Base-by-base conservation (phyloP, 1,140 invertebrate genomes). In the Chlorops oryzae region DNA sequence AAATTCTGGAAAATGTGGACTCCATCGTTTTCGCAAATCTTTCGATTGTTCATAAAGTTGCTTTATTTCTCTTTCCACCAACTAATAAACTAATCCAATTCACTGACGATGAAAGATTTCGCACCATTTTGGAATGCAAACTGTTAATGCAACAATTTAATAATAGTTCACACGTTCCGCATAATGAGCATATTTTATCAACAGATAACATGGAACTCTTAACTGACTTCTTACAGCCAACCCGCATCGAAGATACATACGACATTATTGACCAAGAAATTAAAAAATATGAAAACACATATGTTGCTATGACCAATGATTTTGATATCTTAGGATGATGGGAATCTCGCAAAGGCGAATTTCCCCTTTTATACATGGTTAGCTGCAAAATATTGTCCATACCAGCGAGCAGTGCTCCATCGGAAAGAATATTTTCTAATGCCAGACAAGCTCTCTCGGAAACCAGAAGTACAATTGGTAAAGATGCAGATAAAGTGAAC, bases 281-380 rank as follows among this genome's bases (percentile, higher is more conserved):
- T 41, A 5, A 22, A 5, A 9, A 18, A 6, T 41, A 41, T 22
- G 10, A 9, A 22, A 6, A 18, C 24, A 3, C 15, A 41, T 22
- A 41, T 22, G 24, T 41, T 41, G 5, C 5, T 20, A 3, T 41
- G 24, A 18, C 17, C 10, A 22, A 22, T 9, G 12, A 41, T 4
- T 41, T 41, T 41, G 24, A 41, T 41, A 22, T 41, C 24, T 41
- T 41, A 22, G 20, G 24, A 21, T 41, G 39, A 22, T 41, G 39
- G 39, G 10, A 41, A 9, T 6, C 5, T 21, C 21, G 24, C 24
- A 41, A 41, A 41, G 5, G 24, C 6, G 20, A 41, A 9, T 41
- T 21, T 41, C 39, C 39, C 21, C 39, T 20, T 5, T 15, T 41
- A 5, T 41, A 9, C 15, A 41, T 22, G 24, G 6, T 41, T 4